Evolutionary conservation across 2,113 vertebrate species (phyloP).

Genomic region (Chamaea fasciata): DNA sequence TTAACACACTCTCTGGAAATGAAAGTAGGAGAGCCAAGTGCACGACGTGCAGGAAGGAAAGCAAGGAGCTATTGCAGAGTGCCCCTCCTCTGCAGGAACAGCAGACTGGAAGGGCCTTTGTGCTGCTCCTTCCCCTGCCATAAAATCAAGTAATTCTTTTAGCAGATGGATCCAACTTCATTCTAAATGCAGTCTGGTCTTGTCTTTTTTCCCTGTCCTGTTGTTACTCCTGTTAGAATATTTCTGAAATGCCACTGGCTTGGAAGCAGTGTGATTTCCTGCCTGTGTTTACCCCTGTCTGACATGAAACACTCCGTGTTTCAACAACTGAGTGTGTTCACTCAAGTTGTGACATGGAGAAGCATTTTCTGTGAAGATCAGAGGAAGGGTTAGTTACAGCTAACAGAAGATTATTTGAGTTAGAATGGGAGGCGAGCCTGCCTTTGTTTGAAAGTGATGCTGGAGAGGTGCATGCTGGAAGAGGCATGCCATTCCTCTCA

Average conservation of each 20-base stretch:
- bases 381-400: neutral
- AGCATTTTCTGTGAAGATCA: neutral
- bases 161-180: neutral
- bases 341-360: neutral
- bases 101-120: neutral
- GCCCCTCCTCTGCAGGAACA: neutral
- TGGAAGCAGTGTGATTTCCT: neutral
- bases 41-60: neutral
- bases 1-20: slow-evolving; percentile 13
- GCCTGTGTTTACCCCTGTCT: neutral
- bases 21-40: neutral
- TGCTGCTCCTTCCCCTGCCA: neutral
- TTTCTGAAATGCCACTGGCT: neutral
- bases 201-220: neutral
- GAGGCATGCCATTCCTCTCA: neutral
- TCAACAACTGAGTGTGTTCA: neutral
- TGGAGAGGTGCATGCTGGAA: neutral
- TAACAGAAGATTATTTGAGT: neutral
- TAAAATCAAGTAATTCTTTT: neutral
- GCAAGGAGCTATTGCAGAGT: neutral
- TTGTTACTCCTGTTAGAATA: neutral
- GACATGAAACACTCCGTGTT: fast-evolving
- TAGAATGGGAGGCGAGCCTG: neutral
- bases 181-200: neutral
- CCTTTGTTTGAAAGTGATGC: neutral